Conservation (phyloP, 2,797 vertebrate genomes). For the Enteromius paludinosus region DNA sequence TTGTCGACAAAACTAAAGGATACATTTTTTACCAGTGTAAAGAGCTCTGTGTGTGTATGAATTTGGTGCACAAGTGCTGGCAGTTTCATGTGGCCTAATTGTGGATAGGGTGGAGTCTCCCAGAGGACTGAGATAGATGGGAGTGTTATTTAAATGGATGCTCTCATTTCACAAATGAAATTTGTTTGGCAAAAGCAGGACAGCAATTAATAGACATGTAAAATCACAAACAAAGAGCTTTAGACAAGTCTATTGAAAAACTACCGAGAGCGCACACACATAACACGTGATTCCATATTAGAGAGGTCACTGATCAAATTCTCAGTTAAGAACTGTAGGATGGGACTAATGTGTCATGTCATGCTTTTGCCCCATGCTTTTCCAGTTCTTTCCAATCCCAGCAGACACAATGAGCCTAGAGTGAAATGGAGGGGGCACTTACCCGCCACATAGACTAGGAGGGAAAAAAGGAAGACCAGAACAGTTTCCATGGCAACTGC, state of each 20-base stretch:
- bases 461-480: constrained; percentile 86
- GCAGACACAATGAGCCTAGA: constrained; percentile 4
- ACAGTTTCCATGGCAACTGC: constrained; percentile 90
- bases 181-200: constrained; percentile 27
- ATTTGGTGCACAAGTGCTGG: constrained; percentile 29
- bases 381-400: constrained; percentile 20
- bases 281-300: background rate
- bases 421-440: constrained; percentile 65
- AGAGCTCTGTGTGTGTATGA: background rate
- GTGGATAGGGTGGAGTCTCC: constrained; percentile 5
- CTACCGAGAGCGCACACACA: background rate
- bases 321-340: background rate
- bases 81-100: constrained; percentile 41
- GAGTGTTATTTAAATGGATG: constrained; percentile 33
- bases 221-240: constrained; percentile 3
- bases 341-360: constrained; percentile 1
- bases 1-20: constrained; percentile 3
- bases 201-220: background rate
- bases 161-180: constrained; percentile 25
- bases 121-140: constrained; percentile 13
- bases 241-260: background rate
- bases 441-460: constrained; percentile 87
- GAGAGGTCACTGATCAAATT: constrained; percentile 31
- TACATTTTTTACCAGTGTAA: constrained; percentile 5
- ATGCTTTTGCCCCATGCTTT: constrained; percentile 3